phyloP scores from a whole-genome alignment of 2,888 invertebrate species.

The Drosophila melanosoma region DNA sequence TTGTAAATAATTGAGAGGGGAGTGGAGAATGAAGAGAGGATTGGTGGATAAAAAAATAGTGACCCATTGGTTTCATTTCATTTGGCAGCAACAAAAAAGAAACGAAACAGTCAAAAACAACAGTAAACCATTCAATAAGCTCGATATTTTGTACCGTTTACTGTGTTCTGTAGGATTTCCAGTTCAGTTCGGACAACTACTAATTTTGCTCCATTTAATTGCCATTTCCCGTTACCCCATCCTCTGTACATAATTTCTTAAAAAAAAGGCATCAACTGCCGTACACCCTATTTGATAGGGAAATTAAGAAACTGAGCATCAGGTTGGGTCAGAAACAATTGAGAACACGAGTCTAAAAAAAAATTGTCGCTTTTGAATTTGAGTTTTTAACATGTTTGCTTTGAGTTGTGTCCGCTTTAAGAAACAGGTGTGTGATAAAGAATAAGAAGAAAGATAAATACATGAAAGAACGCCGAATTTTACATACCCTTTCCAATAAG shows the following conservation, averaged over 20 bases:
- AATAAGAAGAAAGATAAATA: constrained; percentile 7
- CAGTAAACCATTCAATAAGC: constrained; percentile 54
- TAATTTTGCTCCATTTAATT: constrained; percentile 44
- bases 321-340: constrained; percentile 1
- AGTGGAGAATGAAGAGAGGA: background rate
- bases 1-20: background rate
- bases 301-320: constrained; percentile 1
- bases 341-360: background rate
- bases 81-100: constrained; percentile 62
- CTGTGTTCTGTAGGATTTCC: constrained; percentile 24
- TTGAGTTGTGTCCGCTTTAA: constrained; percentile 22
- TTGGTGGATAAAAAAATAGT: constrained; percentile 2
- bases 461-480: background rate
- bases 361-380: background rate
- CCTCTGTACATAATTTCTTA: constrained; percentile 11
- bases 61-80: constrained; percentile 70
- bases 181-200: constrained; percentile 14
- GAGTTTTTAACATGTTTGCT: background rate
- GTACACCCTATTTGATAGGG: background rate
- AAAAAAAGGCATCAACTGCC: constrained; percentile 2
- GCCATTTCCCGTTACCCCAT: constrained; percentile 31
- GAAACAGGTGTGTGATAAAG: constrained; percentile 30
- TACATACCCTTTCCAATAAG: background rate
- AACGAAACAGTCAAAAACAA: constrained; percentile 8
- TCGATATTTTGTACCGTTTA: constrained; percentile 45